Conservation (phyloP, 2,113 vertebrate genomes). For the Semnornis frantzii region DNA sequence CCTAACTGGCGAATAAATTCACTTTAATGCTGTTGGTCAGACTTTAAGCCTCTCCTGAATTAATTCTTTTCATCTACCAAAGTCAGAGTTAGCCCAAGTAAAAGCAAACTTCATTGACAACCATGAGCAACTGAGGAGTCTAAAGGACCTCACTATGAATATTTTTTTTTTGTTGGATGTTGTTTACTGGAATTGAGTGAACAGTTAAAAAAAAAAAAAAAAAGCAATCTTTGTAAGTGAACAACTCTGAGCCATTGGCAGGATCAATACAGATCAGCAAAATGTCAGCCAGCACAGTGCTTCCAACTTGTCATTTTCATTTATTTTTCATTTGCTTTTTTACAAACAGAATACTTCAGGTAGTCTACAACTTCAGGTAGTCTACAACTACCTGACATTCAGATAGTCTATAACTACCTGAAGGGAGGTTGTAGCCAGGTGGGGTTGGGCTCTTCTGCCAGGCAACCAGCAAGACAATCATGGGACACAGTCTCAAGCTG, state of each 20-base stretch:
- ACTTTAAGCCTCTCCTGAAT: neutral
- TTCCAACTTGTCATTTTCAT: neutral
- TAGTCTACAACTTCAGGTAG: no score
- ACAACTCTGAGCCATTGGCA: neutral
- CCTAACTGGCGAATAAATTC: neutral
- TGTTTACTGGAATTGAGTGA: conserved; percentile 17
- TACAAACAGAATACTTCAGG: neutral
- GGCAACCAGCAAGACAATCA: no score
- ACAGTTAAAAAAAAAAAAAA: neutral
- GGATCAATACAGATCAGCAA: neutral
- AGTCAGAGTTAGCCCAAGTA: neutral
- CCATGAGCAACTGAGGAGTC: neutral
- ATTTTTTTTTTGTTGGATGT: neutral
- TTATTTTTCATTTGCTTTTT: neutral
- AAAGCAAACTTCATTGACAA: neutral
- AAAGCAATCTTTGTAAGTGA: neutral
- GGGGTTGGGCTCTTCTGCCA: no score
- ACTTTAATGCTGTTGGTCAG: neutral
- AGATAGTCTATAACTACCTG: no score
- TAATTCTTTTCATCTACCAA: neutral
- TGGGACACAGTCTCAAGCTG: no score
- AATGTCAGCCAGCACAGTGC: neutral
- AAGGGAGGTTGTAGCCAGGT: no score
- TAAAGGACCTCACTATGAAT: neutral
- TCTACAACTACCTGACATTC: no score